Evolutionary conservation across 2,113 vertebrate species (phyloP).

Genomic region (Boleophthalmus pectinirostris): DNA sequence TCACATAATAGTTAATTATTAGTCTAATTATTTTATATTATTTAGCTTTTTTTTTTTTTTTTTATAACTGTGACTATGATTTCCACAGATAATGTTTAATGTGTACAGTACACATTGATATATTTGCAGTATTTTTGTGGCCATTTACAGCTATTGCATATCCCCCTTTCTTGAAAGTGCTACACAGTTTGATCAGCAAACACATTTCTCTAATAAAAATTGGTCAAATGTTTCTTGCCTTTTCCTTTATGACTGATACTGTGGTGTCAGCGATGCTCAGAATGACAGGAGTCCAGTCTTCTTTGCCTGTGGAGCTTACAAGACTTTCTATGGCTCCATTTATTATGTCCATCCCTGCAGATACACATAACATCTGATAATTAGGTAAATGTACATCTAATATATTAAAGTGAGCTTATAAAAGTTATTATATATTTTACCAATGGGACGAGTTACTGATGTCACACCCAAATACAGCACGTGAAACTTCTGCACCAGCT

Average conservation of each 20-base stretch:
- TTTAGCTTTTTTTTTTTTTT: neutral
- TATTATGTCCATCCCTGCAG: slow-evolving; percentile 93
- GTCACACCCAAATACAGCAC: slow-evolving; percentile 93
- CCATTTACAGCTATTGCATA: neutral
- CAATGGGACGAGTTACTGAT: slow-evolving; percentile 88
- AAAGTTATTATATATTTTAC: slow-evolving; percentile 68
- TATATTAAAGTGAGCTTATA: neutral
- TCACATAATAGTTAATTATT: neutral
- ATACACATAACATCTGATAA: slow-evolving; percentile 19
- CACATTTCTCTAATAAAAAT: neutral
- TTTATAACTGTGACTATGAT: neutral
- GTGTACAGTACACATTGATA: too few relatives aligned
- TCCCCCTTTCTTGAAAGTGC: neutral
- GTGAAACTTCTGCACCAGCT: slow-evolving; percentile 95
- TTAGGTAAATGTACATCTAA: neutral
- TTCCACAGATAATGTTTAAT: neutral
- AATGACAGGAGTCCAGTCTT: slow-evolving; percentile 91
- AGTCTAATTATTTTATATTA: neutral
- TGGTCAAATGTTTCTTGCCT: slow-evolving; percentile 71
- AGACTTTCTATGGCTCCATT: slow-evolving; percentile 93
- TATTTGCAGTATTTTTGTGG: neutral
- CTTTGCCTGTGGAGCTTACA: slow-evolving; percentile 83
- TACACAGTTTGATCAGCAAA: neutral
- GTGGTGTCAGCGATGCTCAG: slow-evolving; percentile 96
- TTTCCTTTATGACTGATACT: slow-evolving; percentile 91